Base-by-base conservation (phyloP, 1,140 invertebrate species). In the Calycopis cecrops region DNA sequence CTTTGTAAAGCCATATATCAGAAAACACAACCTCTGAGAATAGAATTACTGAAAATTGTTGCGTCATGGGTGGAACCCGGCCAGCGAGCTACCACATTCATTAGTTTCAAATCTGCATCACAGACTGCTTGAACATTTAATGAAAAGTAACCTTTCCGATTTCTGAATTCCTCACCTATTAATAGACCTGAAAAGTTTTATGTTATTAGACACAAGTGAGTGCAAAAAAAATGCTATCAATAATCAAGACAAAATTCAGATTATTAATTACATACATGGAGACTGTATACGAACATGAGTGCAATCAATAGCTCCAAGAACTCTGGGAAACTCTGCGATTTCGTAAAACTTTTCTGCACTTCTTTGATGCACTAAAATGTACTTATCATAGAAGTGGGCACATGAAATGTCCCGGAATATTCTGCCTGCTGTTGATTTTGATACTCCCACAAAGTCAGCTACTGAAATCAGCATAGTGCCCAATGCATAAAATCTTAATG, bases 61-160 rank as follows among this genome's bases (percentile, higher is more conserved):
- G n/a, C n/a, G n/a, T n/a, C n/a, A n/a, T n/a, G n/a, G n/a, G n/a
- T n/a, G n/a, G n/a, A n/a, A n/a, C n/a, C n/a, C n/a, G n/a, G n/a
- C n/a, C n/a, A n/a, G n/a, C n/a, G n/a, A n/a, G n/a, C n/a, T n/a
- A n/a, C n/a, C n/a, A n/a, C n/a, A n/a, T n/a, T n/a, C n/a, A n/a
- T n/a, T n/a, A n/a, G n/a, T n/a, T n/a, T n/a, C n/a, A n/a, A n/a
- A n/a, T n/a, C n/a, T 7, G 66, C 52, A 71, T 81, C 62, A 55
- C 71, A 76, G 4, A 87, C 62, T 10, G 59, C 63, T 76, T 88
- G 83, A 0, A 87, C 72, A 67, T 88, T 87, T 10, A 81, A 55
- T 9, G 78, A 80, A 65, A 83, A 86, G 42, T 63, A 81, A 0
- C 65, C 68, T 64, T 89, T 86, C 21, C 76, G 44, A 57, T 88